phyloP scores from a whole-genome alignment of 2,797 vertebrate genomes.

The Falco peregrinus region DNA sequence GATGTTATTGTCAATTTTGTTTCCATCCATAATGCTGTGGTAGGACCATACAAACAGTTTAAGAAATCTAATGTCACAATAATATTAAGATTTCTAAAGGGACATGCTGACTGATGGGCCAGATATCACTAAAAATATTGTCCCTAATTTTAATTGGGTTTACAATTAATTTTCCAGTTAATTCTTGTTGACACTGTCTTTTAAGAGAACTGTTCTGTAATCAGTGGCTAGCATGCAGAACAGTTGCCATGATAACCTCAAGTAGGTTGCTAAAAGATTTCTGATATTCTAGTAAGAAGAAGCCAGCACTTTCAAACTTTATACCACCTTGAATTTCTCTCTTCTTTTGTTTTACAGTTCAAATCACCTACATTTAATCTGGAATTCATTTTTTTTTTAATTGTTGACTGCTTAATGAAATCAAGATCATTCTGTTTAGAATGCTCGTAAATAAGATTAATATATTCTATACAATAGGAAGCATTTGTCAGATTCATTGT shows the following conservation, averaged over 20 bases:
- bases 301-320: background rate
- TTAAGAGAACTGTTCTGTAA: background rate
- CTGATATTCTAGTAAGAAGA: background rate
- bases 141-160: background rate
- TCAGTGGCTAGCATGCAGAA: background rate
- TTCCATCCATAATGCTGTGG: background rate
- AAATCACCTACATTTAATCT: background rate
- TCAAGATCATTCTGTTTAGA: background rate
- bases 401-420: background rate
- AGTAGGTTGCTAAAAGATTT: background rate
- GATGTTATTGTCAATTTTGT: background rate
- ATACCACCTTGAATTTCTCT: background rate
- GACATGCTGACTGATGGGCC: background rate
- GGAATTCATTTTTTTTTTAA: background rate
- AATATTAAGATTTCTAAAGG: background rate
- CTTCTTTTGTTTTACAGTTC: background rate
- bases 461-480: background rate
- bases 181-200: background rate
- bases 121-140: background rate
- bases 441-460: background rate
- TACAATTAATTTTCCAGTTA: background rate
- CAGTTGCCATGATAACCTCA: background rate
- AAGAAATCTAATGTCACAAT: background rate
- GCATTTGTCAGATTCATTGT: background rate
- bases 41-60: background rate